Evolutionary conservation across 2,888 invertebrate genomes (phyloP), one percentile per base, ranked within the genome.

Genomic region (Agrilus biguttatus): DNA sequence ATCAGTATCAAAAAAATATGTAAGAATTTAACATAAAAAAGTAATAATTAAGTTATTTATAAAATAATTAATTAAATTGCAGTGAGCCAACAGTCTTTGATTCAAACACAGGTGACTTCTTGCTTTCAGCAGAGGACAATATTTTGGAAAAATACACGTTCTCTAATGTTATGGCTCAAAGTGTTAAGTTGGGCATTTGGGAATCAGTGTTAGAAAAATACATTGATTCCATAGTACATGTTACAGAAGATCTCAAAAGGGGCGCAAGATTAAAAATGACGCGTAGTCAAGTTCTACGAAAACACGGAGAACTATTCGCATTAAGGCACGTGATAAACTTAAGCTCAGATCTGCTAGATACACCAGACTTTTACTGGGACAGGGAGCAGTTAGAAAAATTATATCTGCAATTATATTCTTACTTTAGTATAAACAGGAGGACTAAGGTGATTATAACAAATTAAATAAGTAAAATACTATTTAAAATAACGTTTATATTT

Each of bases 311-410:
- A 70, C 62, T 95, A 14, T 91, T 91, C 61, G 84, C 87, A 0
- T 69, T 95, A 28, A 74, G 92, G 5, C 93, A 95, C 66, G 74
- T 83, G 14, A 81, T 97, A 42, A 97, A 92, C 66, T 72, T 97
- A 49, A 89, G 91, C 53, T 95, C 95, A 0, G 95, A 96, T 65
- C 70, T 96, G 36, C 69, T 96, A 50, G 95, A 95, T 63, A 90
- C 90, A 0, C 95, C 96, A 0, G 97, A 97, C 68, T 93, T 95
- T 68, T 97, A 97, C 67, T 97, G 97, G 97, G 96, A 97, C 57
- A 77, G 91, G 42, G 91, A 93, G 54, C 75, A 85, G 42, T 69
- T 96, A 28, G 96, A 96, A 68, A 69, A 68, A 1, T 70, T 96
- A 6, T 97, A 93, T 66, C 75, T 80, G 45, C 78, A 82, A 58